Evolutionary conservation across 2,888 invertebrate species (phyloP).

Genomic region (Prosapia bicincta): DNA sequence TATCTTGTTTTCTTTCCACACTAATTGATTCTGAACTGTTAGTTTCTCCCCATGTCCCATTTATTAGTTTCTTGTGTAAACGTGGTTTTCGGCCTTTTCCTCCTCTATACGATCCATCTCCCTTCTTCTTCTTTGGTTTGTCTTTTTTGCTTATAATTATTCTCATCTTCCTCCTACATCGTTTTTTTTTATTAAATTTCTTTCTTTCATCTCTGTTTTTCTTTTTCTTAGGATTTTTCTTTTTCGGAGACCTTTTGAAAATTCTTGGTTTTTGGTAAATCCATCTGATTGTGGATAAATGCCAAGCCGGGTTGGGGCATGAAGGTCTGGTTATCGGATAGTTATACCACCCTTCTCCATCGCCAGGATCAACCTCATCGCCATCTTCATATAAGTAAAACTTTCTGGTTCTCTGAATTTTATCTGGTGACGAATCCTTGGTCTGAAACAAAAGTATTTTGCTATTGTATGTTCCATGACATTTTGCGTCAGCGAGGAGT

Average conservation of each 20-base stretch:
- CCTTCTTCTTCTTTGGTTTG: constrained; percentile 12
- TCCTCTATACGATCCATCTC: constrained; percentile 19
- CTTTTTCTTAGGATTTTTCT: background rate
- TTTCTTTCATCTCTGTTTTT: background rate
- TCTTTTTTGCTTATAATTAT: background rate
- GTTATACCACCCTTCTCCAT: background rate
- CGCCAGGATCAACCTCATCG: background rate
- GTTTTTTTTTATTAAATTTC: background rate
- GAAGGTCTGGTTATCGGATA: background rate
- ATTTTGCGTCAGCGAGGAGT: no score
- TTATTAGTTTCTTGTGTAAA: background rate
- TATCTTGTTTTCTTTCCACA: constrained; percentile 1
- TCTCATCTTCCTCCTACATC: background rate
- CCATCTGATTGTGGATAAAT: background rate
- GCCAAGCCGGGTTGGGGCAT: background rate
- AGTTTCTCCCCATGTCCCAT: background rate
- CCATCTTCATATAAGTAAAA: no score
- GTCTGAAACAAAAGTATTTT: background rate
- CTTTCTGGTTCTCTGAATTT: background rate
- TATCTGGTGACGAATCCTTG: background rate
- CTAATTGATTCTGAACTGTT: background rate
- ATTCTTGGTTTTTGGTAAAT: background rate
- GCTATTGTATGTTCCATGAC: background rate
- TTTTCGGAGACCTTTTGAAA: background rate
- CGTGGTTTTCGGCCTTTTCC: constrained; percentile 12